phyloP scores from a whole-genome alignment of 2,113 vertebrate genomes.

The Quiscalus mexicanus region DNA sequence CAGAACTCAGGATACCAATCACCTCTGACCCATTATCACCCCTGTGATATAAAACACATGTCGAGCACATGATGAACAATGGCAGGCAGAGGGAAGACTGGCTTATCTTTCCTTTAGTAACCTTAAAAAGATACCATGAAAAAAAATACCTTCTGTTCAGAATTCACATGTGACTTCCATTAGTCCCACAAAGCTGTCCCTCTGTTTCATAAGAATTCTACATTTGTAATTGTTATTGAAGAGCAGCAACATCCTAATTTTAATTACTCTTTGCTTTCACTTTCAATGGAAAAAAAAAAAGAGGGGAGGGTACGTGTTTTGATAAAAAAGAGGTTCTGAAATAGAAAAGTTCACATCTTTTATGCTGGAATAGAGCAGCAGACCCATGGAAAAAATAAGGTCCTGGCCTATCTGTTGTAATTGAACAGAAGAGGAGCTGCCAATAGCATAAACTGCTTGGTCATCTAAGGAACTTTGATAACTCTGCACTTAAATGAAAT shows the following conservation, averaged over 20 bases:
- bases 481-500: not conserved
- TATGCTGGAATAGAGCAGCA: not conserved
- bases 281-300: not conserved
- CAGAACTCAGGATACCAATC: not conserved
- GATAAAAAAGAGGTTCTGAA: conserved; percentile 19
- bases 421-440: not conserved
- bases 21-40: not conserved
- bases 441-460: not conserved
- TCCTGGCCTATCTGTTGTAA: not conserved
- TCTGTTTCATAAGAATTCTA: conserved; percentile 5
- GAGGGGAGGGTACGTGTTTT: not conserved
- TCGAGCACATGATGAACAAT: not conserved
- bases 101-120: not conserved
- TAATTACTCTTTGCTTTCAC: conserved; percentile 21
- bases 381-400: not conserved
- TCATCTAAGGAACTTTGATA: not conserved
- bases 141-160: not conserved
- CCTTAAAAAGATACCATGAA: not conserved
- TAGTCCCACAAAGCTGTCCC: not conserved
- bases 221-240: conserved; percentile 5
- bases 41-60: not conserved
- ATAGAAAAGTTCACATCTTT: not conserved
- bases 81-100: not conserved
- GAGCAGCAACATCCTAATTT: not conserved
- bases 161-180: not conserved